These are phyloP conservation scores for Nebria ingens DNA, from an alignment of 1,140 invertebrate species.

Conservation along the genomic window DNA sequence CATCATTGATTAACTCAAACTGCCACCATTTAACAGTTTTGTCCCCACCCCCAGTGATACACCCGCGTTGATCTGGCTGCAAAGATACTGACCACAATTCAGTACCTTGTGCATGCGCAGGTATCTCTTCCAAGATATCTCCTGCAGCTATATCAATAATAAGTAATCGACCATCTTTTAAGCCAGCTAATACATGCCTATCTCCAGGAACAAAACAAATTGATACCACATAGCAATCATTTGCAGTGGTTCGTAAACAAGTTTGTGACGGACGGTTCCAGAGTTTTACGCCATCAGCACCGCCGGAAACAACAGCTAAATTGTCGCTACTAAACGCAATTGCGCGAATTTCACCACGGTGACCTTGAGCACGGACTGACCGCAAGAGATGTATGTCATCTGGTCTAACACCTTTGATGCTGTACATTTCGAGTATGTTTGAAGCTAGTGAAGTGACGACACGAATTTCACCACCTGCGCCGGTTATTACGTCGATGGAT, in stretches of 20 bases:
- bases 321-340: slow-evolving; percentile 88
- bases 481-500: slow-evolving; percentile 53
- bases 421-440: slow-evolving; percentile 59
- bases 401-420: slow-evolving; percentile 38
- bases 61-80: slow-evolving; percentile 66
- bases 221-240: background rate
- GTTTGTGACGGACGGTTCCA: slow-evolving; percentile 80
- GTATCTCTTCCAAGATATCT: slow-evolving; percentile 62
- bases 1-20: slow-evolving; percentile 72
- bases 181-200: slow-evolving; percentile 77
- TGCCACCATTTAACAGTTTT: slow-evolving; percentile 90
- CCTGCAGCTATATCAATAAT: slow-evolving; percentile 80
- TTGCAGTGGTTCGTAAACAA: slow-evolving; percentile 62
- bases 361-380: slow-evolving; percentile 50
- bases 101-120: slow-evolving; percentile 56
- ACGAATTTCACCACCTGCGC: slow-evolving; percentile 55
- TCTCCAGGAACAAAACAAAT: slow-evolving; percentile 77
- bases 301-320: slow-evolving; percentile 71
- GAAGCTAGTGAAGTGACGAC: slow-evolving; percentile 53
- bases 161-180: slow-evolving; percentile 76
- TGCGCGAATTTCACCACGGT: slow-evolving; percentile 78
- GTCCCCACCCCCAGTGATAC: slow-evolving; percentile 79
- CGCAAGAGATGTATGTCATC: slow-evolving; percentile 41
- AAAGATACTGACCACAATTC: slow-evolving; percentile 70
- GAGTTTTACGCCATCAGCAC: slow-evolving; percentile 79